Evolutionary conservation across 2,113 vertebrate genomes (phyloP), one percentile per base, ranked within the genome.

Genomic region (Bagarius yarrelli): DNA sequence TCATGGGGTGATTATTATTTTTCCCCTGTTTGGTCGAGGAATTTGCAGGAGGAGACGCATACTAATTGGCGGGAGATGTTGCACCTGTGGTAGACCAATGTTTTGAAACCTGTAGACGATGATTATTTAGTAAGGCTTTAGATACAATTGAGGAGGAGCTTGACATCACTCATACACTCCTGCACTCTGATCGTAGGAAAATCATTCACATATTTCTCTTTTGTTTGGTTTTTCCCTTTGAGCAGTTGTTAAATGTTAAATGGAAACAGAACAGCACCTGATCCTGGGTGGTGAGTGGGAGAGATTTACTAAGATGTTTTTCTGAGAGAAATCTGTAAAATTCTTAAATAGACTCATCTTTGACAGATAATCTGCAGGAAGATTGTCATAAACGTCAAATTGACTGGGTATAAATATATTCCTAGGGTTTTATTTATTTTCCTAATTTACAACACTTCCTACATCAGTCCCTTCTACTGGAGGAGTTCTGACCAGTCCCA

Each of bases 11-110:
- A 44, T 71, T 71, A 34, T 72, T 71, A 71, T 80, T 73, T 47
- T 80, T 27, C 57, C 59, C n/a, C 32, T 81, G 89, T 91, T 90
- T 92, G 91, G 88, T 91, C 83, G 87, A 89, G 90, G 91, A 87
- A 89, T 89, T 90, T 91, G 90, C 89, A 89, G 90, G 89, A 87
- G 90, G 90, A 90, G 88, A 40, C 85, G 57, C 88, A 86, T 75
- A 85, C 88, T 92, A 92, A 91, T 93, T 89, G 89, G 87, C 88
- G 87, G 90, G 91, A 92, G 91, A 91, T 86, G 88, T 89, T 89
- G 88, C 91, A 91, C 90, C 90, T 92, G 91, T 91, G 91, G 90
- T 91, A 85, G 89, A 91, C 91, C 91, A 34, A 89, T 91, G 88
- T 91, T 92, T 91, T 88, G 79, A 88, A 75, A 91, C 88, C 89